Conservation (phyloP, 2,797 vertebrate species). For the Botia kubotai region DNA sequence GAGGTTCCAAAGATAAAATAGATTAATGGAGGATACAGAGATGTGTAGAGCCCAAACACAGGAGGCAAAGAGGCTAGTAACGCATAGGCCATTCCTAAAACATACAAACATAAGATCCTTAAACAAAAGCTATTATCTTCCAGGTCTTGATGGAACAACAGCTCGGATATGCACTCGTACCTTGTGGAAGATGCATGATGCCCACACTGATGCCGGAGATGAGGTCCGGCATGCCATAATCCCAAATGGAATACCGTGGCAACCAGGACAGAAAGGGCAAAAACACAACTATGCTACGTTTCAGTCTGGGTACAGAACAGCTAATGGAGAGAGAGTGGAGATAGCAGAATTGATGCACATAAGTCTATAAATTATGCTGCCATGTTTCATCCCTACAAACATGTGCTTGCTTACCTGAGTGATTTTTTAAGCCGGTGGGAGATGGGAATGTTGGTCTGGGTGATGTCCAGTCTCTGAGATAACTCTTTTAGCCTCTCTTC, state of each 20-base stretch:
- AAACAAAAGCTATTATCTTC: not conserved
- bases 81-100: conserved; percentile 91
- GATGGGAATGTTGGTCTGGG: conserved; percentile 62
- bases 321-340: conserved; percentile 63
- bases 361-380: not conserved
- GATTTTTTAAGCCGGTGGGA: conserved; percentile 69
- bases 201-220: conserved; percentile 93
- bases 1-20: conserved; percentile 97
- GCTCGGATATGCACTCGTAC: conserved; percentile 70
- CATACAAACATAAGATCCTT: not conserved
- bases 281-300: conserved; percentile 74
- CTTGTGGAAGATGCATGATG: conserved; percentile 97
- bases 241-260: conserved; percentile 89
- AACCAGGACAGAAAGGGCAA: conserved; percentile 90
- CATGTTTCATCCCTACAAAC: not conserved
- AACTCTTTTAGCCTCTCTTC: conserved; percentile 85
- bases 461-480: conserved; percentile 71
- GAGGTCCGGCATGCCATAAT: conserved; percentile 91
- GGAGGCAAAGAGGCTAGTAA: conserved; percentile 92
- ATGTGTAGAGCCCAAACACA: conserved; percentile 91
- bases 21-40: conserved; percentile 90
- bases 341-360: not conserved
- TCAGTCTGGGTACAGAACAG: conserved; percentile 81
- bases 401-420: conserved; percentile 71
- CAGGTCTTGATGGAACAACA: not conserved